Percentiles rank a stretch among this genome's conserved stretches.
These are phyloP conservation scores for Conus canariensis DNA, from an alignment of 2,888 invertebrate species.

Conservation along the genomic window DNA sequence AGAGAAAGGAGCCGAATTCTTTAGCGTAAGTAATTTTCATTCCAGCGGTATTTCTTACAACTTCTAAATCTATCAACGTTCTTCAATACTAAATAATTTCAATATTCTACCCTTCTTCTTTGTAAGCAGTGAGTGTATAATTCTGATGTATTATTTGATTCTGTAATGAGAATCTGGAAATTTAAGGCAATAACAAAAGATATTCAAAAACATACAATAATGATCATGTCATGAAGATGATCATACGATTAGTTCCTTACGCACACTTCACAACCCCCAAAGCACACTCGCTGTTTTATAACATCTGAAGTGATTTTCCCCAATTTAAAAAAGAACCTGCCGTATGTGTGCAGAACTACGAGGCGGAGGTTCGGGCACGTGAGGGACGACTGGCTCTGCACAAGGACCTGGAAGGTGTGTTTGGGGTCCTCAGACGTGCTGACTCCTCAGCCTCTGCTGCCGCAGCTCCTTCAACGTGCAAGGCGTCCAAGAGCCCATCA, in stretches of 20 bases:
- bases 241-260: too few species aligned
- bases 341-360: constrained; percentile 42
- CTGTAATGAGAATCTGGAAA: too few species aligned
- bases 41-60: neutral
- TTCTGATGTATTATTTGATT: too few species aligned
- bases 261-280: too few species aligned
- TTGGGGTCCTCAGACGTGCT: constrained; percentile 57
- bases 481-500: neutral
- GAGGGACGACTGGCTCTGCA: constrained; percentile 51
- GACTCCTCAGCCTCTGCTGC: constrained; percentile 22
- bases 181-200: too few species aligned
- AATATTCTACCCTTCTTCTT: too few species aligned
- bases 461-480: neutral
- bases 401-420: constrained; percentile 66
- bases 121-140: too few species aligned
- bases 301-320: neutral
- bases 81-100: too few species aligned
- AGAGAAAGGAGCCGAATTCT: constrained; percentile 66
- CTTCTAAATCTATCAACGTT: too few species aligned
- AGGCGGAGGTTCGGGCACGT: constrained; percentile 50
- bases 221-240: too few species aligned
- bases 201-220: too few species aligned
- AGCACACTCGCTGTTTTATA: too few species aligned
- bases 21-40: neutral
- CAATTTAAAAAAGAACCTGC: neutral